Percentiles rank a stretch among this genome's conserved stretches.
Conservation (phyloP, 2,888 invertebrate genomes). For the Copidosoma aretas region DNA sequence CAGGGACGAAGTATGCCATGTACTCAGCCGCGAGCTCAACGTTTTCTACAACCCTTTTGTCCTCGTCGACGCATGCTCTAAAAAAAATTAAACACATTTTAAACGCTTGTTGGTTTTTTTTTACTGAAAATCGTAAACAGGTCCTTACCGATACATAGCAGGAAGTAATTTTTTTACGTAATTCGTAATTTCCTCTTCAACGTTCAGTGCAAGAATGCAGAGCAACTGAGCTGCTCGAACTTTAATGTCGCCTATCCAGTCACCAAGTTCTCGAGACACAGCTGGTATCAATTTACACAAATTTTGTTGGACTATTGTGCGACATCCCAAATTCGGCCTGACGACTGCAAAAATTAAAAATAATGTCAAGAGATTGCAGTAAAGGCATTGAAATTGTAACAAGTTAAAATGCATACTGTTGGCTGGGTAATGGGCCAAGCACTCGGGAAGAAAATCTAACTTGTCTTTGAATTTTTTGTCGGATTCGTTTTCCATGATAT, state of each 20-base stretch:
- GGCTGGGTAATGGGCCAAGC: slow-evolving; percentile 73
- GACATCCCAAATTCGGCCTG: slow-evolving; percentile 88
- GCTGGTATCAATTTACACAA: slow-evolving; percentile 77
- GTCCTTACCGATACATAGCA: slow-evolving; percentile 65
- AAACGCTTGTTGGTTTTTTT: not conserved
- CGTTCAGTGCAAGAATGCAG: slow-evolving; percentile 74
- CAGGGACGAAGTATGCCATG: slow-evolving; percentile 78
- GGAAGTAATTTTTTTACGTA: slow-evolving; percentile 69
- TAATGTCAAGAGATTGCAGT: no score
- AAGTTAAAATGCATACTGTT: slow-evolving; percentile 60
- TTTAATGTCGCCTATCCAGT: slow-evolving; percentile 75
- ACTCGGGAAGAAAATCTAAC: slow-evolving; percentile 75
- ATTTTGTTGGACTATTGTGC: slow-evolving; percentile 77
- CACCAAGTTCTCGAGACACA: slow-evolving; percentile 74
- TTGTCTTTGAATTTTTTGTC: slow-evolving; percentile 78
- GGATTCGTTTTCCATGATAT: slow-evolving; percentile 84
- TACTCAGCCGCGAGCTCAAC: slow-evolving; percentile 74
- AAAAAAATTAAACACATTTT: slow-evolving; percentile 40
- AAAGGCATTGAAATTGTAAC: not conserved
- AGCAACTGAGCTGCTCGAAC: slow-evolving; percentile 78
- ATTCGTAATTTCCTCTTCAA: slow-evolving; percentile 77
- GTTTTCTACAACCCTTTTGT: slow-evolving; percentile 68
- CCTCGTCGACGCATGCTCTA: slow-evolving; percentile 73
- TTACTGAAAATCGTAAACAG: not conserved
- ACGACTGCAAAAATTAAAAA: slow-evolving; percentile 68